phyloP scores from a whole-genome alignment of 2,113 vertebrate species.

The Trogon melanurus region DNA sequence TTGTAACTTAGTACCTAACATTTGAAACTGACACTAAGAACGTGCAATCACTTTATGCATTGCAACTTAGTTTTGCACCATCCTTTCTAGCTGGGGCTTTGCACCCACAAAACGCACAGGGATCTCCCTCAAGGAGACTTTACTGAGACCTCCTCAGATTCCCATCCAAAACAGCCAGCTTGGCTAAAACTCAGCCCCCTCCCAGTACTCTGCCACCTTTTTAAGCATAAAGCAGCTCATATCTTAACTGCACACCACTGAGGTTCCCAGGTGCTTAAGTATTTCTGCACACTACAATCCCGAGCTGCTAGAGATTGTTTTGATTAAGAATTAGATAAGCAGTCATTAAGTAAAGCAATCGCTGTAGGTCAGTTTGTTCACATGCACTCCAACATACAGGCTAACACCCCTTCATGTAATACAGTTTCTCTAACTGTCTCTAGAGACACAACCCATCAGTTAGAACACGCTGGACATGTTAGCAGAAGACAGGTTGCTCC shows the following conservation, averaged over 20 bases:
- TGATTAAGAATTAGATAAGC: not conserved
- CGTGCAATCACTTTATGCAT: not conserved
- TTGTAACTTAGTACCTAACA: not conserved
- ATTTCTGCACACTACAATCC: not conserved
- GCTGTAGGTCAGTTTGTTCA: not conserved
- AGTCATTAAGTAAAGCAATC: not conserved
- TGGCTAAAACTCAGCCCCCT: not conserved
- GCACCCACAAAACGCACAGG: not conserved
- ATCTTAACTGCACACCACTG: not conserved
- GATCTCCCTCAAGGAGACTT: not conserved
- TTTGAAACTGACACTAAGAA: not conserved
- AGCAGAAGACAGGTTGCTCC: constrained; percentile 83
- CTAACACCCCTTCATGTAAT: not conserved
- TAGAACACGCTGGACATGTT: constrained; percentile 27
- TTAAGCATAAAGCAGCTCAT: not conserved
- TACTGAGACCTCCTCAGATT: not conserved
- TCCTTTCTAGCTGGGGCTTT: not conserved
- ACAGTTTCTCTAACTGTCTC: not conserved
- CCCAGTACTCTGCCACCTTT: not conserved
- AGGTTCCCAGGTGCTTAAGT: not conserved
- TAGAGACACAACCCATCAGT: not conserved
- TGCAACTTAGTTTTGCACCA: not conserved
- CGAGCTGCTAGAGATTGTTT: not conserved
- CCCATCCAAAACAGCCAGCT: not conserved
- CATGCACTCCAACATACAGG: not conserved